Evolutionary conservation across 1,140 invertebrate species (phyloP), one percentile per base, ranked within the genome.

Genomic region (Musca vetustissima): DNA sequence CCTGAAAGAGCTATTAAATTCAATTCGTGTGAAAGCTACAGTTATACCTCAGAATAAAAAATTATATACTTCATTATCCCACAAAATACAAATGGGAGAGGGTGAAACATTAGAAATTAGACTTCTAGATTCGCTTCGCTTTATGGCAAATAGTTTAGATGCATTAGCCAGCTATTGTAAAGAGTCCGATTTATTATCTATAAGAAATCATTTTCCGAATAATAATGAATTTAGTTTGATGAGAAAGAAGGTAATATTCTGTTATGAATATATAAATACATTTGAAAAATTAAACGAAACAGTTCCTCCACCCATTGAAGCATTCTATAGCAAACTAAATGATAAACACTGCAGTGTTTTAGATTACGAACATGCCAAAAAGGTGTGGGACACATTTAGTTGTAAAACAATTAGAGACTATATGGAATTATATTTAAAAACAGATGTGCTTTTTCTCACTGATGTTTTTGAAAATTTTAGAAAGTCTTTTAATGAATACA

Each of bases 21-120:
- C 75, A 17, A 68, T 75, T 73, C 69, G 74, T 21, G 74, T 73
- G 4, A 17, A 75, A 32, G 79, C 83, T 25, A 71, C 71, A 21
- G 71, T 79, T 28, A 81, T 84, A 47, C 79, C 81, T 1, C 75
- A 79, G 36, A 82, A 78, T 50, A 77, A 77, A 68, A 79, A 84
- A 69, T 72, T 74, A 43, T 78, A 75, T 67, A 73, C 75, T 21
- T 73, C 73, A 28, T 64, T 73, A 36, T 6, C 4, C 2, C 47
- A 49, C 14, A 49, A 14, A 49, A 49, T 49, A 6, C 47, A 17
- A 15, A 17, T 72, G 52, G 52, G 59, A 65, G 53, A 67, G 7
- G 66, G 55, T 53, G 43, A 52, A 15, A n/a, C 2, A 17, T 2
- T 52, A 19, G 49, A 52, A 8, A 4, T 17, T 17, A 3, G 49